Conservation (phyloP, 2,797 vertebrate genomes). For the Phyllotis vaccarum region DNA sequence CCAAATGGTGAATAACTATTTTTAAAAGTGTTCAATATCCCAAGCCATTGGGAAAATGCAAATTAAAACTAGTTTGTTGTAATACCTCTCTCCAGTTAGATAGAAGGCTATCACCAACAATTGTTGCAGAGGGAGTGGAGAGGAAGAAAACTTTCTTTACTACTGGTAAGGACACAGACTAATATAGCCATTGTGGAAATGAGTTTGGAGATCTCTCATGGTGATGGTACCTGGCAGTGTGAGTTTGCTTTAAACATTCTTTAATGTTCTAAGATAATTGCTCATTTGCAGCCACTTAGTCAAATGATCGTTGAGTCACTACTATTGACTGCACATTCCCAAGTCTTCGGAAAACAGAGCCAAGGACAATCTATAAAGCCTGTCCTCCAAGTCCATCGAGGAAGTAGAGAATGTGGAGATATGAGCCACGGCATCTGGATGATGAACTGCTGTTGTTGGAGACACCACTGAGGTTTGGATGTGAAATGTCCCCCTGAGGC, state of each 20-base stretch:
- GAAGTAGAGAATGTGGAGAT: not conserved
- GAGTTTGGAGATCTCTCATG: not conserved
- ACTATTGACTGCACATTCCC: not conserved
- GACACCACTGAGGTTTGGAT: not conserved
- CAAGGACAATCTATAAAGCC: not conserved
- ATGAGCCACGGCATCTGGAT: not conserved
- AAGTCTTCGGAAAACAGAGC: not conserved
- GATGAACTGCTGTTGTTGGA: not conserved
- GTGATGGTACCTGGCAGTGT: not conserved
- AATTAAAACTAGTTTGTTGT: not conserved
- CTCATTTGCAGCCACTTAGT: not conserved
- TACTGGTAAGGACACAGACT: not conserved
- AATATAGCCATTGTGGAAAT: not conserved
- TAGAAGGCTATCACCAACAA: not conserved
- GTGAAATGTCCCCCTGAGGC: not conserved
- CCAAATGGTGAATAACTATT: not conserved
- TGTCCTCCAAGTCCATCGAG: not conserved
- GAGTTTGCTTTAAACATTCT: slow-evolving; percentile 23
- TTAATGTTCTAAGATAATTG: not conserved
- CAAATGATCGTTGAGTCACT: not conserved
- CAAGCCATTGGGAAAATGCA: not conserved
- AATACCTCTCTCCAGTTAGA: not conserved
- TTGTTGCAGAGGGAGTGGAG: no score
- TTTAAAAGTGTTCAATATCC: not conserved
- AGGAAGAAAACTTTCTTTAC: not conserved